A percentile compares a stretch with the other conserved stretches of the same genome.
phyloP scores from a whole-genome alignment of 2,888 invertebrate species.

The Trisateles emortualis region DNA sequence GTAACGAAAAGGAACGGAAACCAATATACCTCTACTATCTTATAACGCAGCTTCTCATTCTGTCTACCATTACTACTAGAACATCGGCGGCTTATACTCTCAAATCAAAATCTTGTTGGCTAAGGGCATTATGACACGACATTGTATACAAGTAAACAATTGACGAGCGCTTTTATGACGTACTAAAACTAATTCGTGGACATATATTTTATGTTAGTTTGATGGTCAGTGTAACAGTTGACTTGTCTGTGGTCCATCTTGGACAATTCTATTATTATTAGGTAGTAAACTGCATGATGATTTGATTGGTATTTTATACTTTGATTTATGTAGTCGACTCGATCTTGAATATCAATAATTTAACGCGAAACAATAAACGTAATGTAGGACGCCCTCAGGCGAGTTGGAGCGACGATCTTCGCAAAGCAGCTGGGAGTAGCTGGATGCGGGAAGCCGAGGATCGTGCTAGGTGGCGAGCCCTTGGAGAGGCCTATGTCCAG shows the following conservation, averaged over 20 bases:
- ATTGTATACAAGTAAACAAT: slow-evolving; percentile 27
- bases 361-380: too few relatives aligned
- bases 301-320: slow-evolving; percentile 5
- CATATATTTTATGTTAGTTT: slow-evolving; percentile 37
- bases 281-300: slow-evolving; percentile 22
- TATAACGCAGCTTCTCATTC: too few relatives aligned
- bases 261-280: slow-evolving; percentile 42
- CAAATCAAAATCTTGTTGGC: slow-evolving; percentile 5
- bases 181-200: slow-evolving; percentile 35
- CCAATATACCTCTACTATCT: too few relatives aligned
- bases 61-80: too few relatives aligned
- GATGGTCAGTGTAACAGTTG: slow-evolving; percentile 24
- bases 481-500: too few relatives aligned
- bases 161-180: slow-evolving; percentile 26
- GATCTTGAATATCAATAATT: too few relatives aligned
- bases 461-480: too few relatives aligned
- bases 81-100: neutral
- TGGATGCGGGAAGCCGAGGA: too few relatives aligned
- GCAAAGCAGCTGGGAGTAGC: too few relatives aligned
- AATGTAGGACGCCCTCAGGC: too few relatives aligned
- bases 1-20: too few relatives aligned
- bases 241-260: slow-evolving; percentile 23
- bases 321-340: neutral
- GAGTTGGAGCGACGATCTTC: too few relatives aligned
- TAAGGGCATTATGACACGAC: neutral